Percentiles rank a stretch among this genome's conserved stretches.
These are phyloP conservation scores for Mesitornis unicolor DNA, from an alignment of 2,113 vertebrate species.

Conservation along the genomic window DNA sequence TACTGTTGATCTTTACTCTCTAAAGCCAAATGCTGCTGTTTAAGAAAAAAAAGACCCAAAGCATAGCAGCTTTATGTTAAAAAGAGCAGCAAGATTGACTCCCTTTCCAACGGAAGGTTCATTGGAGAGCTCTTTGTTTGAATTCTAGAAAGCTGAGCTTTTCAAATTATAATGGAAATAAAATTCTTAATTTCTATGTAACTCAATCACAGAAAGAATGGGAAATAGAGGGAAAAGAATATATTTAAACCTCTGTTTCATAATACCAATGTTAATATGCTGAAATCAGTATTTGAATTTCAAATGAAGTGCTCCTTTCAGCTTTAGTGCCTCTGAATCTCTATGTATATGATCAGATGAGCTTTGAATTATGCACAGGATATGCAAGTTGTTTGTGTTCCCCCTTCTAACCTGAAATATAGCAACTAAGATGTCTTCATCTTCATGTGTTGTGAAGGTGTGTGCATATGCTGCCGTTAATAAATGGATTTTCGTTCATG, in stretches of 20 bases:
- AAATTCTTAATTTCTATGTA: not conserved
- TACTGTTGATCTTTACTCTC: not conserved
- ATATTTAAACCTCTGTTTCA: not conserved
- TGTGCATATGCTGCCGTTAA: not conserved
- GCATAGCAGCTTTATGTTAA: not conserved
- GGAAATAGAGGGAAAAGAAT: not conserved
- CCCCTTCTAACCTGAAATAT: not conserved
- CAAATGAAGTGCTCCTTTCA: not conserved
- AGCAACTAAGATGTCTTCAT: not conserved
- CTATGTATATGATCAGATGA: accelerated
- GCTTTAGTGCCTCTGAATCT: not conserved
- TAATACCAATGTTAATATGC: not conserved
- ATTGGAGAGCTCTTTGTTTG: not conserved
- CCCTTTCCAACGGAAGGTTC: not conserved
- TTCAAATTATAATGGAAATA: not conserved
- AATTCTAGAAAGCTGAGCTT: not conserved
- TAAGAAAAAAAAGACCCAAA: not conserved
- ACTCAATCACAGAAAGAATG: not conserved
- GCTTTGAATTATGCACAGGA: not conserved
- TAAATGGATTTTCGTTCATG: accelerated
- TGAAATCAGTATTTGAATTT: not conserved
- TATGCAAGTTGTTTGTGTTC: not conserved
- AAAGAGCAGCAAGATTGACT: not conserved
- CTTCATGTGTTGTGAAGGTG: not conserved
- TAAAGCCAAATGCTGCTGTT: not conserved